phyloP scores from a whole-genome alignment of 30 jellyfish, hydroid and myxozoan species.

The Cassiopea xamachana region DNA sequence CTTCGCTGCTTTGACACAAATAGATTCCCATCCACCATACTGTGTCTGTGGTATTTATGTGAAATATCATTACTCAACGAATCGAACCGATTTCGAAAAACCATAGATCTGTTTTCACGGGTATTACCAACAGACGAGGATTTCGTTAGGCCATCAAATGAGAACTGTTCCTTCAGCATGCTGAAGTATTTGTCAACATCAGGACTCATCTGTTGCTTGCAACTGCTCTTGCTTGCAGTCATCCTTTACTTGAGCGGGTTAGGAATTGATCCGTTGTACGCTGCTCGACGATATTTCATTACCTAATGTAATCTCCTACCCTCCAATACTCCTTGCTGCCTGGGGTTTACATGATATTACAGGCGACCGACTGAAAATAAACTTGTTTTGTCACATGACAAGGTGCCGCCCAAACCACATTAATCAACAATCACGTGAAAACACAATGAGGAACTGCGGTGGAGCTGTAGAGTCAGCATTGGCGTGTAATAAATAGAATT shows the following conservation, averaged over 20 bases:
- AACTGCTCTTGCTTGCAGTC: slow-evolving; percentile 71
- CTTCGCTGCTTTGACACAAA: slow-evolving; percentile 51
- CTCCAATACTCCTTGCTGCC: slow-evolving; percentile 12
- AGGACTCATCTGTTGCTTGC: slow-evolving; percentile 70
- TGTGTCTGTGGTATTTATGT: slow-evolving; percentile 72
- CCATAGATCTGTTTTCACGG: slow-evolving; percentile 45
- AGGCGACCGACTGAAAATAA: slow-evolving; percentile 48
- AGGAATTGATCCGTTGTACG: slow-evolving; percentile 2
- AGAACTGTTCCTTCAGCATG: slow-evolving; percentile 69
- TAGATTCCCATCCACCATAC: slow-evolving; percentile 68
- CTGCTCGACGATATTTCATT: slow-evolving; percentile 35
- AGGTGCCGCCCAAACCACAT: slow-evolving; percentile 56
- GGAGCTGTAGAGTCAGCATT: not conserved
- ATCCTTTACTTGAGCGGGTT: slow-evolving; percentile 17
- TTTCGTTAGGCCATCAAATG: slow-evolving; percentile 60
- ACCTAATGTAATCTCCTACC: slow-evolving; percentile 32
- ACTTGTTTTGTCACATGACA: slow-evolving; percentile 69
- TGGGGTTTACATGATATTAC: not conserved
- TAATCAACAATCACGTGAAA: slow-evolving; percentile 33
- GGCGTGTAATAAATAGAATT: not conserved
- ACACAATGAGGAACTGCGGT: not conserved
- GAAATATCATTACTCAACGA: slow-evolving; percentile 68
- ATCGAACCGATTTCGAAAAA: slow-evolving; percentile 61
- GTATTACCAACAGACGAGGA: slow-evolving; percentile 55
- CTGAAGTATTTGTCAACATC: slow-evolving; percentile 72